Evolutionary conservation across 2,888 invertebrate genomes (phyloP).

Genomic region (Lasioglossum leucozonium): DNA sequence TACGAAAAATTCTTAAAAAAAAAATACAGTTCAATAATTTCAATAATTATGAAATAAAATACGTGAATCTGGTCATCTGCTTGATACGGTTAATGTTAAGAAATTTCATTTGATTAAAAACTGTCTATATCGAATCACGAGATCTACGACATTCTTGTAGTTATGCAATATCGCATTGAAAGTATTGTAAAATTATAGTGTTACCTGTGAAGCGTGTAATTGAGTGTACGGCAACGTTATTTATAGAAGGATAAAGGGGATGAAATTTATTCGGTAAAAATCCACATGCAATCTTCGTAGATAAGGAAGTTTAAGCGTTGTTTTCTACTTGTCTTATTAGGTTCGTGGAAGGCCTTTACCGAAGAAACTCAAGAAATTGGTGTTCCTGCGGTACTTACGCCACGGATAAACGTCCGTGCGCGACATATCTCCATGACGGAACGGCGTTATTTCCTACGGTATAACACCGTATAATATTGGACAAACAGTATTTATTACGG

Average conservation of each 20-base stretch:
- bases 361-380: conserved; percentile 38
- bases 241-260: not conserved
- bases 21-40: no score
- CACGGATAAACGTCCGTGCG: conserved; percentile 30
- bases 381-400: conserved; percentile 30
- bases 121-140: no score
- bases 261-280: not conserved
- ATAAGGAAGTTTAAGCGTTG: not conserved
- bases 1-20: no score
- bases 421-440: conserved; percentile 23
- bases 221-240: not conserved
- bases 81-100: no score
- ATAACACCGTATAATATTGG: conserved; percentile 52
- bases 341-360: not conserved
- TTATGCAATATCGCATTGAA: not conserved
- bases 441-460: conserved; percentile 48
- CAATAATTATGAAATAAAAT: no score
- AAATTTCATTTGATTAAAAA: no score
- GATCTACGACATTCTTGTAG: not conserved
- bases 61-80: no score
- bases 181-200: not conserved
- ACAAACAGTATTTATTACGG: conserved; percentile 66
- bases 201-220: not conserved
- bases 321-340: conserved; percentile 26
- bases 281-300: not conserved